Evolutionary conservation across 2,888 invertebrate species (phyloP).

Genomic region (Metellina segmentata): DNA sequence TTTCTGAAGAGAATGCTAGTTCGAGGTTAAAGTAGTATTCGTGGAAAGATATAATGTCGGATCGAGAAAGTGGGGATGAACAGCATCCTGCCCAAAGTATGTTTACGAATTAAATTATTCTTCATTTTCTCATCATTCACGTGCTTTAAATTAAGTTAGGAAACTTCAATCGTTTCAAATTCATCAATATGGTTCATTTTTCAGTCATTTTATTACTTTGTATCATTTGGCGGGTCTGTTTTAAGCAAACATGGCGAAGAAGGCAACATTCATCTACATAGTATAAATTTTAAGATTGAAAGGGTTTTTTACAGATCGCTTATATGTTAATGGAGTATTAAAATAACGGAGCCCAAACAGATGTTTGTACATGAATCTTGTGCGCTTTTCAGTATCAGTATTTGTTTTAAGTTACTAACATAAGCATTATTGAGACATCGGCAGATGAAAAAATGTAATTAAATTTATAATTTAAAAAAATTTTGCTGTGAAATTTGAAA

Average conservation of each 20-base stretch:
- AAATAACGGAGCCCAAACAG: background rate
- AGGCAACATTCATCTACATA: slow-evolving; percentile 73
- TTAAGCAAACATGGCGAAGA: slow-evolving; percentile 76
- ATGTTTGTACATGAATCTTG: background rate
- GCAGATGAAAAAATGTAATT: background rate
- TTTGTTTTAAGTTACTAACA: background rate
- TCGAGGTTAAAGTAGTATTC: slow-evolving; percentile 78
- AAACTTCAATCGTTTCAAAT: slow-evolving; percentile 13
- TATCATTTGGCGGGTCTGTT: slow-evolving; percentile 72
- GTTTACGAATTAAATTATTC: slow-evolving; percentile 68
- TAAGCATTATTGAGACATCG: slow-evolving; percentile 1
- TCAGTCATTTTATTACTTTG: slow-evolving; percentile 33
- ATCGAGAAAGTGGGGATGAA: slow-evolving; percentile 82
- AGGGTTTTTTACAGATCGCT: slow-evolving; percentile 24
- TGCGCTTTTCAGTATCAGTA: background rate
- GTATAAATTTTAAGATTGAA: slow-evolving; percentile 56
- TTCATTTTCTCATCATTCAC: slow-evolving; percentile 7
- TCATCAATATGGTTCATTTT: slow-evolving; percentile 5
- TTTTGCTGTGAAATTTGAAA: background rate
- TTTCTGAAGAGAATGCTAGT: slow-evolving; percentile 60
- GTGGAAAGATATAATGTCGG: slow-evolving; percentile 82
- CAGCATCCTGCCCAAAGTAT: slow-evolving; percentile 80
- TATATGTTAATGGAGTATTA: slow-evolving; percentile 2
- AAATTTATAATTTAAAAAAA: background rate
- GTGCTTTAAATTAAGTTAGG: slow-evolving; percentile 4